These are phyloP conservation scores for Conus betulinus DNA, from an alignment of 1,140 invertebrate species.

Conservation along the genomic window DNA sequence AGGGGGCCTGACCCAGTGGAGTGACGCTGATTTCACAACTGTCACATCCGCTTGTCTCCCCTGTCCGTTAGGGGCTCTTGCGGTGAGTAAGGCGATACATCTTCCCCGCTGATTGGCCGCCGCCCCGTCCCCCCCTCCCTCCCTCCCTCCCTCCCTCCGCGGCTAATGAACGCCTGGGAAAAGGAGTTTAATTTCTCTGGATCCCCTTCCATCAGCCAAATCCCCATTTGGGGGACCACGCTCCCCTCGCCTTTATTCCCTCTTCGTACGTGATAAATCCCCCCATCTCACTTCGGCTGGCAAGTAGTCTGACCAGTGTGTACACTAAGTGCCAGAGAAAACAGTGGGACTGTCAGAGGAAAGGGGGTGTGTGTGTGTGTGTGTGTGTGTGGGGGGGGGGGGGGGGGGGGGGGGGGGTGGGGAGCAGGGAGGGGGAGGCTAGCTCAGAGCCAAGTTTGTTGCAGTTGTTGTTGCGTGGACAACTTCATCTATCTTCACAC, in stretches of 20 bases:
- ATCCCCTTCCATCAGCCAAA: neutral
- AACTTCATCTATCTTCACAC: too few relatives aligned
- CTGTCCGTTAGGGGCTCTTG: neutral
- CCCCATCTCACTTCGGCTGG: too few relatives aligned
- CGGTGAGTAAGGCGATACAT: conserved; percentile 18
- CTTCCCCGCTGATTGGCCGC: neutral
- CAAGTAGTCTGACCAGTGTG: too few relatives aligned
- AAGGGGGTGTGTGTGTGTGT: too few relatives aligned
- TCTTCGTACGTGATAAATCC: too few relatives aligned
- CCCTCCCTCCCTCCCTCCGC: neutral
- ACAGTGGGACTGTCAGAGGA: too few relatives aligned
- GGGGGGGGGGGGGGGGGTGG: too few relatives aligned
- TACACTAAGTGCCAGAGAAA: too few relatives aligned
- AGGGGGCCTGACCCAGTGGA: neutral
- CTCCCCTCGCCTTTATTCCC: neutral
- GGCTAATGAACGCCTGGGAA: neutral
- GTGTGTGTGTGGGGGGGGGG: too few relatives aligned
- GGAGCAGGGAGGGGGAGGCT: too few relatives aligned
- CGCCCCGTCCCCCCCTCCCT: neutral
- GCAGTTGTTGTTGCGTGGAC: too few relatives aligned
- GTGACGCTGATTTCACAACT: conserved; percentile 22
- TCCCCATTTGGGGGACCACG: neutral
- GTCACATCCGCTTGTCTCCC: conserved; percentile 22
- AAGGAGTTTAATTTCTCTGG: neutral
- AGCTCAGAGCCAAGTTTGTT: too few relatives aligned